Evolutionary conservation across 2,888 invertebrate species (phyloP).

Genomic region (Zhuqinia jingwanae): DNA sequence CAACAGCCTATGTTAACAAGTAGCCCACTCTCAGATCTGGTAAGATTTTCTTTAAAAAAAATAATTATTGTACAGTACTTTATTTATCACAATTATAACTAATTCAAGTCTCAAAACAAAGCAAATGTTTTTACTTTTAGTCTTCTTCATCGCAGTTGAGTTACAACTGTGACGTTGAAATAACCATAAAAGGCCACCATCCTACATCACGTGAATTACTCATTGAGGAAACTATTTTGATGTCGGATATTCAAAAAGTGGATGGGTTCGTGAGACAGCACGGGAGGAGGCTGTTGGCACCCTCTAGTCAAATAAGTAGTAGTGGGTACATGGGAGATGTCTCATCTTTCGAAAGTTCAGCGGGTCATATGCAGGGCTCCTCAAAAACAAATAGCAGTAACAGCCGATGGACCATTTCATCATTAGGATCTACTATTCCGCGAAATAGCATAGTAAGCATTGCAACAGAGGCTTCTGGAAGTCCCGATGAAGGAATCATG

Average conservation of each 20-base stretch:
- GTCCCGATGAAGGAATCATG: constrained; percentile 38
- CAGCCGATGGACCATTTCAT: constrained; percentile 64
- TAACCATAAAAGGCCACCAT: constrained; percentile 53
- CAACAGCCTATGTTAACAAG: constrained; percentile 23
- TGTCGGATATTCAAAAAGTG: constrained; percentile 38
- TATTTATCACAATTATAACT: neutral
- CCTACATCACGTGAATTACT: constrained; percentile 44
- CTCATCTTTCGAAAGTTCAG: constrained; percentile 59
- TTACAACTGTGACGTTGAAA: constrained; percentile 27
- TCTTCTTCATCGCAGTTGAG: neutral
- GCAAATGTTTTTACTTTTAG: neutral
- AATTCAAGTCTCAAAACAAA: neutral
- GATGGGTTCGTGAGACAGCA: constrained; percentile 68
- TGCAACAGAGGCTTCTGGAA: constrained; percentile 49
- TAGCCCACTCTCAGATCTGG: constrained; percentile 43
- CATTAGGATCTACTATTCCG: constrained; percentile 74
- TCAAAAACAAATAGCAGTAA: neutral
- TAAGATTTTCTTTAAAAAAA: no score
- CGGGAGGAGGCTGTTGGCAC: constrained; percentile 22
- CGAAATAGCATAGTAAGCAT: constrained; percentile 70
- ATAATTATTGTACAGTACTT: neutral
- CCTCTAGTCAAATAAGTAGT: constrained; percentile 58
- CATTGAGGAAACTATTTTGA: constrained; percentile 47
- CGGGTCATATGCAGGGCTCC: constrained; percentile 1
- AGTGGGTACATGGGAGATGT: constrained; percentile 75